Base-by-base conservation (phyloP, 2,888 invertebrate species). In the Petrolisthes manimaculis region DNA sequence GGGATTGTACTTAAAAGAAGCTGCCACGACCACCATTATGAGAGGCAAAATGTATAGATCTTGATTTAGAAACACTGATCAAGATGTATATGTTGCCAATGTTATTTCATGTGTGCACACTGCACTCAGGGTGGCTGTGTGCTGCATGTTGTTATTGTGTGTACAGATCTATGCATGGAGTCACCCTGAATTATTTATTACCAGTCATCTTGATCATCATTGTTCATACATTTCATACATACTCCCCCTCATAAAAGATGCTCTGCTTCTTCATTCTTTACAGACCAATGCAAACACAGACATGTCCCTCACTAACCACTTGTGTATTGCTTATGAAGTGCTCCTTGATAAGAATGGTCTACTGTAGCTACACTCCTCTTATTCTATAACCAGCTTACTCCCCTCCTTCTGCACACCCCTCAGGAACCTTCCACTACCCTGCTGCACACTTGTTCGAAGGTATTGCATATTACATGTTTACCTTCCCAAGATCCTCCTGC, bases 141-240 rank as follows among this genome's bases (percentile, higher is more conserved):
- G 84, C 84, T 81, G 81, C 88, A 84, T 74, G 79, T 84, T 88
- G 88, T 88, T 88, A 88, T 84, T 88, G 74, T 80, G 67, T 88
- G 88, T 88, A 84, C 88, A 88, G 88, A 88, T 74, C 81, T 88
- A 79, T 71, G 88, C 84, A 88, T 88, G 80, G 61, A 84, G 84
- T 77, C 88, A 88, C 84, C 84, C 87, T 88, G 84, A 88, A 78
- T 88, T 88, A 88, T 88, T 88, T 88, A 88, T 88, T 86, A 86
- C 77, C 86, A 86, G 81, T 82, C 86, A 86, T 86, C 86, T 82
- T 82, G 86, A 75, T 86, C 86, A 86, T 86, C 69, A 86, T 84
- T 21, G 54, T 79, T 82, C 86, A 86, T 82, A 56, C 80, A 80
- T 81, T 61, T 86, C 86, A 74, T 86, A 53, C 81, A 86, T 82